Evolutionary conservation across 2,113 vertebrate genomes (phyloP).

Genomic region (Mobula hypostoma): DNA sequence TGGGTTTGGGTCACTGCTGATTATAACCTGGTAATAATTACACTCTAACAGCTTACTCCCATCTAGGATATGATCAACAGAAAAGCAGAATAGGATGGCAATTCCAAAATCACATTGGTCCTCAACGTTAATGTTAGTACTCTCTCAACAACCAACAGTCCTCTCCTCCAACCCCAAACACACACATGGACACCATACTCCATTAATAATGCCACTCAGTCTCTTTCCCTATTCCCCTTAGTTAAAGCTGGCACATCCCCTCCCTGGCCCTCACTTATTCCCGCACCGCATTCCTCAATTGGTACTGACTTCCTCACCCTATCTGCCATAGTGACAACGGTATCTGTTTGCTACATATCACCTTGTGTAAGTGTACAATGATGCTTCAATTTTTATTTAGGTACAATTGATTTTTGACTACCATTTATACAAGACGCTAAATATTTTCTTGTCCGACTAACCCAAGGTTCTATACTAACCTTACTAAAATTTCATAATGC

Average conservation of each 20-base stretch:
- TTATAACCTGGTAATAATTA: background rate
- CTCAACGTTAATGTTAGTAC: too few species aligned
- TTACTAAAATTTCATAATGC: background rate
- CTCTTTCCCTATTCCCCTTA: background rate
- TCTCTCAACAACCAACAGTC: too few species aligned
- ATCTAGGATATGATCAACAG: background rate
- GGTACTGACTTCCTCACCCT: too few species aligned
- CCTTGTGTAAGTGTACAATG: background rate
- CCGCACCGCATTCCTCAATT: too few species aligned
- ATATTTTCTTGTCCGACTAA: background rate
- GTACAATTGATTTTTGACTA: background rate
- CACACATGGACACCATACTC: too few species aligned
- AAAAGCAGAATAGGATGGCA: too few species aligned
- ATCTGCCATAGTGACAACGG: too few species aligned
- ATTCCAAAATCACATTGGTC: background rate
- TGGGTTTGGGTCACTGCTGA: background rate
- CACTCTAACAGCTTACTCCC: too few species aligned
- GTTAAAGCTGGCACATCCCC: background rate
- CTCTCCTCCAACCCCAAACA: too few species aligned
- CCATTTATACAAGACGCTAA: too few species aligned
- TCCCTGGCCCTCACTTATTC: too few species aligned
- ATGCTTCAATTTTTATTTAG: background rate
- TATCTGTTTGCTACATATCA: background rate
- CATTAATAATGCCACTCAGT: too few species aligned
- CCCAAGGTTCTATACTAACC: background rate